A percentile compares a stretch with the other conserved stretches of the same genome.
Evolutionary conservation across 2,797 vertebrate species (phyloP).

Genomic region (Rhabdophis nuchalis): DNA sequence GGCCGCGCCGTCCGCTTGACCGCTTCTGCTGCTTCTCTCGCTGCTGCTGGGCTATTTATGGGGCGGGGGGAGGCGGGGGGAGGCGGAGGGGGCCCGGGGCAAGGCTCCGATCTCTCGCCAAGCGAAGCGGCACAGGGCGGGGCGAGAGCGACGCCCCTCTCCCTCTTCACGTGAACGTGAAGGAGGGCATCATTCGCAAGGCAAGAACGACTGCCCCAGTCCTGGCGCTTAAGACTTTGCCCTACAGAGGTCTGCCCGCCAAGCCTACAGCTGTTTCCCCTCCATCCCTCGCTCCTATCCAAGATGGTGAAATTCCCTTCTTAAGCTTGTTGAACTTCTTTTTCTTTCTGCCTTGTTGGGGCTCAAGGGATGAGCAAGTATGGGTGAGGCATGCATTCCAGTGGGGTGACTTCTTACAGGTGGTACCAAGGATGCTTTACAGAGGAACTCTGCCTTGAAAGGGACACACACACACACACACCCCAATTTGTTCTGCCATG

Average conservation of each 20-base stretch:
- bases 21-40: neutral
- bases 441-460: too few relatives aligned
- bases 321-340: neutral
- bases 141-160: neutral
- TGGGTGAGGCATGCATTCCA: neutral
- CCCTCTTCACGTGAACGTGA: neutral
- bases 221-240: neutral
- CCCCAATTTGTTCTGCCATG: neutral
- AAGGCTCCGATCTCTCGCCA: neutral
- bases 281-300: neutral
- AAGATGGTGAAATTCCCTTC: neutral
- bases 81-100: neutral
- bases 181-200: neutral
- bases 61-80: neutral
- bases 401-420: neutral
- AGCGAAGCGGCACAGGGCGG: neutral
- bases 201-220: rapidly evolving
- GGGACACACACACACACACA: neutral
- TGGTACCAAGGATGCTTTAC: neutral
- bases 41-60: slow-evolving; percentile 8
- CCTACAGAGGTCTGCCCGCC: neutral
- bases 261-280: neutral
- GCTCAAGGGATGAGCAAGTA: neutral
- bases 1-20: neutral
- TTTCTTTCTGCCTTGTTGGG: neutral